Conservation (phyloP, 2,797 vertebrate species). For the Gallirallus australis region DNA sequence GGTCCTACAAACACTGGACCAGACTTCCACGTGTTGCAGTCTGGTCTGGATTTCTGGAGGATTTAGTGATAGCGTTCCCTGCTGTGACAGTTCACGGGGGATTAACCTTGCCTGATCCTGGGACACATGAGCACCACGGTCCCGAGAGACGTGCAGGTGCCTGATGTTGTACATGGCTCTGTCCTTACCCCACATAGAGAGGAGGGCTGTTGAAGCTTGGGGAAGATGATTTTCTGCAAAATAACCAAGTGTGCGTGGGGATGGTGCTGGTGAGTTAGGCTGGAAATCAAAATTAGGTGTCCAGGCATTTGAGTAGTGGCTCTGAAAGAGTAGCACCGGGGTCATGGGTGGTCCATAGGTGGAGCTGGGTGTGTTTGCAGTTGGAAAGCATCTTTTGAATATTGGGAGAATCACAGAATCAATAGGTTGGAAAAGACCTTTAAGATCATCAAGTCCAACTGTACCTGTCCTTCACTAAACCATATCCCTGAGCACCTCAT, state of each 20-base stretch:
- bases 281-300: neutral
- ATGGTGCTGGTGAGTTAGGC: neutral
- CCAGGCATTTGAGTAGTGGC: neutral
- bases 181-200: neutral
- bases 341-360: neutral
- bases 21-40: neutral
- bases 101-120: neutral
- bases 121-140: accelerated
- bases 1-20: neutral
- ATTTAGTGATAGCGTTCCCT: neutral
- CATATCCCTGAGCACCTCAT: no score
- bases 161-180: neutral
- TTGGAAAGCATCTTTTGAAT: neutral
- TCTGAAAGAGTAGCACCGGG: neutral
- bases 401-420: neutral
- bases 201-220: neutral
- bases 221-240: neutral
- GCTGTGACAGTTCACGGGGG: neutral
- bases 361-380: neutral
- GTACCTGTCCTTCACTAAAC: no score
- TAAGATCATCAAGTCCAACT: no score
- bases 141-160: neutral
- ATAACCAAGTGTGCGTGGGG: neutral
- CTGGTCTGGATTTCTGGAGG: neutral
- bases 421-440: no score